Evolutionary conservation across 2,797 vertebrate genomes (phyloP).

Genomic region (Tangara arthus): DNA sequence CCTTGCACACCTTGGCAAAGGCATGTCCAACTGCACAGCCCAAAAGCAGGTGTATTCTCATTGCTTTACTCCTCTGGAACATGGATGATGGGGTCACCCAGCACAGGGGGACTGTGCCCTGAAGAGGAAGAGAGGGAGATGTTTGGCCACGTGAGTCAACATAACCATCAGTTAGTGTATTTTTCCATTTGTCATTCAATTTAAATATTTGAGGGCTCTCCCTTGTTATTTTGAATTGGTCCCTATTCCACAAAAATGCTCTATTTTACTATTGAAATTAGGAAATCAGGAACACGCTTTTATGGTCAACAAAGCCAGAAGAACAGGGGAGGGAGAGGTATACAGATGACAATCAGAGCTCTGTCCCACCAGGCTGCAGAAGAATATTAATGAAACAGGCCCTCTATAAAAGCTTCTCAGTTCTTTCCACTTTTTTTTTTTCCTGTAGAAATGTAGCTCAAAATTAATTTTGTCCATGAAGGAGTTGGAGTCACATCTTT

Average conservation of each 20-base stretch:
- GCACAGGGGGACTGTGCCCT: not conserved
- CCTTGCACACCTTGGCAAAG: not conserved
- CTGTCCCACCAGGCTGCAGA: rapidly evolving
- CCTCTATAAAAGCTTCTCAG: not conserved
- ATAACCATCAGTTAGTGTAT: not conserved
- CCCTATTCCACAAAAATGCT: not conserved
- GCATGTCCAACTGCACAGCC: not conserved
- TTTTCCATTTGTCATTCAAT: not conserved
- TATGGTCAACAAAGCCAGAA: not conserved
- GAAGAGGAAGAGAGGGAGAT: not conserved
- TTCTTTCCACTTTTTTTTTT: not conserved
- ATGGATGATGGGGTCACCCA: rapidly evolving
- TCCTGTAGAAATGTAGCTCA: rapidly evolving
- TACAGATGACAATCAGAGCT: not conserved
- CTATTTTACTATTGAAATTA: not conserved
- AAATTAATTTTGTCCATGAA: not conserved
- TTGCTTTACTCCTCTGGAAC: not conserved
- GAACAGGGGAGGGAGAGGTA: not conserved
- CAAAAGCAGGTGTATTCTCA: rapidly evolving
- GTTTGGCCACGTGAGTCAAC: not conserved
- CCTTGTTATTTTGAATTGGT: not conserved
- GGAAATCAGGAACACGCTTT: not conserved
- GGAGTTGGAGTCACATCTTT: not conserved
- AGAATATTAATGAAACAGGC: not conserved
- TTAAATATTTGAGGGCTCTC: not conserved